phyloP scores from a whole-genome alignment of 2,888 invertebrate species.

The Lithophane semibrunnea region DNA sequence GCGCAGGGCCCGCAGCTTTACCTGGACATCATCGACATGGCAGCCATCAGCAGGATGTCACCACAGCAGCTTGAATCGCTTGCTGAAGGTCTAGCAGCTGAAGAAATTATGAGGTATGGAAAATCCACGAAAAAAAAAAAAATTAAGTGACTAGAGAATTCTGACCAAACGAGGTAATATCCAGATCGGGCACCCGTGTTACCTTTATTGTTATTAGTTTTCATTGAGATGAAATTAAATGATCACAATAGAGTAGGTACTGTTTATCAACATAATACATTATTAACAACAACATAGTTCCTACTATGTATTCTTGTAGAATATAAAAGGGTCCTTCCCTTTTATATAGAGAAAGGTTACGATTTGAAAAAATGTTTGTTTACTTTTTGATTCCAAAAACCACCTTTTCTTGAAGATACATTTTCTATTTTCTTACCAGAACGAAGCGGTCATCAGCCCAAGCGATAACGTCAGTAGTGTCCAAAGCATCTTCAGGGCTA shows the following conservation, averaged over 20 bases:
- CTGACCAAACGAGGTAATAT: neutral
- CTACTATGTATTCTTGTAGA: neutral
- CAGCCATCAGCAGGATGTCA: constrained; percentile 88
- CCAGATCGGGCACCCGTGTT: neutral
- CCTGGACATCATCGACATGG: constrained; percentile 87
- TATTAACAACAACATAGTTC: neutral
- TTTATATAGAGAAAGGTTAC: neutral
- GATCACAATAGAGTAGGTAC: no score
- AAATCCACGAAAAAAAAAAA: neutral
- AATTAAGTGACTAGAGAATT: neutral
- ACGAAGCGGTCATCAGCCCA: constrained; percentile 88
- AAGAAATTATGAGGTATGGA: constrained; percentile 88
- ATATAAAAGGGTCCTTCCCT: no score
- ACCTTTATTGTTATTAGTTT: neutral
- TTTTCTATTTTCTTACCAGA: constrained; percentile 67
- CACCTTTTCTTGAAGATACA: neutral
- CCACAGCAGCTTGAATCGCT: constrained; percentile 86
- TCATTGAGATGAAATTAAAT: neutral
- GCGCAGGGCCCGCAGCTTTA: constrained; percentile 73
- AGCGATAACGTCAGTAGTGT: constrained; percentile 84
- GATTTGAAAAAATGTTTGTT: neutral
- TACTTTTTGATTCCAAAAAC: neutral
- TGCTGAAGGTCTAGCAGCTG: constrained; percentile 87
- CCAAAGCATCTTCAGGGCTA: constrained; percentile 86
- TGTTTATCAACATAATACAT: neutral